Evolutionary conservation across 2,888 invertebrate species (phyloP), one percentile per base, ranked within the genome.

Genomic region (Ochropacha duplaris): DNA sequence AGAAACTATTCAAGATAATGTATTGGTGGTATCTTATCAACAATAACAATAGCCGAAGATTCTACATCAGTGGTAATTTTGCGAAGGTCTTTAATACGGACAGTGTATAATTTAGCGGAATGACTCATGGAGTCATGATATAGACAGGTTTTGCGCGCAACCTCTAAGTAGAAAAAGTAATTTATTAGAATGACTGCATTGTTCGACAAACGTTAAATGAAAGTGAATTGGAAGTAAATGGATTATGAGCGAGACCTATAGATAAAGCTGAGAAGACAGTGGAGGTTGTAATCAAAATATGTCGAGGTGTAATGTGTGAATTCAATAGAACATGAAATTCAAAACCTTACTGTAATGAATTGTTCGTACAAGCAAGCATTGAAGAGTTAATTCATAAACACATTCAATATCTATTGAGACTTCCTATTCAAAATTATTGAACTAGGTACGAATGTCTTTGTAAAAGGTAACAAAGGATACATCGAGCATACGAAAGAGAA

Each of bases 141-240:
- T 39, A 44, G 16, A 44, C 44, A 44, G 44, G 44, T 19, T 44
- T 44, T 19, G 44, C 44, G 44, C 19, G 44, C 44, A 44, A 44
- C 44, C 44, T 44, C 44, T 44, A 44, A 44, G 44, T 44, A 44
- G 44, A 44, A 44, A 44, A 44, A 44, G 44, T n/a, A 19, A 44
- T 44, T 44, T 44, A 44, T 44, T 44, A 19, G 44, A 44, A 44
- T 44, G 19, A 6, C 44, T 44, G 44, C 44, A 44, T 44, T 44
- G 44, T 44, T 44, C 44, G 44, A 44, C 44, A n/a, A 19, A 44
- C 19, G 44, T 39, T 16, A 39, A 39, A 44, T 44, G 44, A 44
- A 44, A 44, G 44, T 44, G 44, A 44, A 44, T 44, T 39, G 6
- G 39, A 39, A 28, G 28, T 24, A 24, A 24, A 39, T 39, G 16